Conservation (phyloP, 2,797 vertebrate genomes). For the Aplochiton taeniatus region DNA sequence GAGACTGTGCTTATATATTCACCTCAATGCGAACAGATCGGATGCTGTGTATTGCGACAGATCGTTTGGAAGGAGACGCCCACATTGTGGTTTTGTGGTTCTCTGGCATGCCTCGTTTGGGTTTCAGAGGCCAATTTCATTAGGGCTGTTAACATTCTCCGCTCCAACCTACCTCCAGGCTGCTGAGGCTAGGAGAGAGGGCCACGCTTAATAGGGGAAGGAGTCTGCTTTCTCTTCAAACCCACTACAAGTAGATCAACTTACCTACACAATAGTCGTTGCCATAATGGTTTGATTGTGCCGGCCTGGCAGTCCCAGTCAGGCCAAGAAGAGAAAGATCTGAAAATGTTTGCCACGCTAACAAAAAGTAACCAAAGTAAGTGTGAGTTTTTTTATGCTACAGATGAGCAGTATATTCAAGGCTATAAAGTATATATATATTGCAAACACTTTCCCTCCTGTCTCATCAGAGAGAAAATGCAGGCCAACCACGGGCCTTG, state of each 20-base stretch:
- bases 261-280: too few species aligned
- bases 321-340: too few species aligned
- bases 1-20: conserved; percentile 43
- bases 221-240: too few species aligned
- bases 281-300: conserved; percentile 42
- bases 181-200: too few species aligned
- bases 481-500: conserved; percentile 3
- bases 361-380: conserved; percentile 32
- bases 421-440: too few species aligned
- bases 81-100: conserved; percentile 45
- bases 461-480: too few species aligned
- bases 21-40: conserved; percentile 10
- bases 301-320: too few species aligned
- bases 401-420: too few species aligned
- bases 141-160: conserved; percentile 39
- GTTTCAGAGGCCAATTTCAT: conserved; percentile 51
- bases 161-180: conserved; percentile 31
- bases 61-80: conserved; percentile 2
- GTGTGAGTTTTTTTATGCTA: conserved; percentile 14
- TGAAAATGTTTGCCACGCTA: too few species aligned
- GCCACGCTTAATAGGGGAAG: too few species aligned
- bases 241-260: conserved; percentile 28
- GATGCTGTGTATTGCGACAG: conserved; percentile 9
- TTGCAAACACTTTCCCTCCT: too few species aligned
- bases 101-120: conserved; percentile 27